phyloP scores from a whole-genome alignment of 2,797 vertebrate species.

The Avahi laniger region DNA sequence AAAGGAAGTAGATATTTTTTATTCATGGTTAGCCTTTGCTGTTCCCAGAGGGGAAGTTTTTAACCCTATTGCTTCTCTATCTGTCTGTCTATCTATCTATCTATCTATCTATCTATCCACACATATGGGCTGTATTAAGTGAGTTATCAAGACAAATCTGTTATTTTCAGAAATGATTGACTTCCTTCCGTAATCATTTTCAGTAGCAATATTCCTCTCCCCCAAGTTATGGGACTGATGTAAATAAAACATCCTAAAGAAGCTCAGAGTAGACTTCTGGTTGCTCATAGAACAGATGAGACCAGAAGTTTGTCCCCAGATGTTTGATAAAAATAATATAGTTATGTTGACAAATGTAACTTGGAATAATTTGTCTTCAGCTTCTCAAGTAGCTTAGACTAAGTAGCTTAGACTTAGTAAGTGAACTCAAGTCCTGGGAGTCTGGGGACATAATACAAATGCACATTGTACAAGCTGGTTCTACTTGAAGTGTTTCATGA shows the following conservation, averaged over 20 bases:
- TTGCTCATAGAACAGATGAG: neutral
- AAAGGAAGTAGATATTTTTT: neutral
- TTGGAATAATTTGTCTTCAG: neutral
- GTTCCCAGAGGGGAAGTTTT: neutral
- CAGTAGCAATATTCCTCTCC: neutral
- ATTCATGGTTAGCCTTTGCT: neutral
- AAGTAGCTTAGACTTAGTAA: neutral
- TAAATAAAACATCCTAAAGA: neutral
- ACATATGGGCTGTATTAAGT: neutral
- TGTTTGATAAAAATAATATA: neutral
- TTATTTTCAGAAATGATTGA: neutral
- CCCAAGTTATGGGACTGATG: neutral
- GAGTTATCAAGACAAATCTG: neutral
- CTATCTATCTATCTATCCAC: neutral
- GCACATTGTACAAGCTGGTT: neutral
- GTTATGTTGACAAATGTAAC: neutral
- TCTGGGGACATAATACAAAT: neutral
- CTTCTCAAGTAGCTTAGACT: neutral
- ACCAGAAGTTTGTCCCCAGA: neutral
- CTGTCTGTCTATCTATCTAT: no score
- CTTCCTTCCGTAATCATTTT: neutral
- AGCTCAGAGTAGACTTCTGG: neutral
- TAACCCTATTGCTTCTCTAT: neutral
- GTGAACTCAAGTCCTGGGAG: neutral
- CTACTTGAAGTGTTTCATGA: neutral